Evolutionary conservation across 2,113 vertebrate species (phyloP), one percentile per base, ranked within the genome.

Genomic region (Macquaria ambigua): DNA sequence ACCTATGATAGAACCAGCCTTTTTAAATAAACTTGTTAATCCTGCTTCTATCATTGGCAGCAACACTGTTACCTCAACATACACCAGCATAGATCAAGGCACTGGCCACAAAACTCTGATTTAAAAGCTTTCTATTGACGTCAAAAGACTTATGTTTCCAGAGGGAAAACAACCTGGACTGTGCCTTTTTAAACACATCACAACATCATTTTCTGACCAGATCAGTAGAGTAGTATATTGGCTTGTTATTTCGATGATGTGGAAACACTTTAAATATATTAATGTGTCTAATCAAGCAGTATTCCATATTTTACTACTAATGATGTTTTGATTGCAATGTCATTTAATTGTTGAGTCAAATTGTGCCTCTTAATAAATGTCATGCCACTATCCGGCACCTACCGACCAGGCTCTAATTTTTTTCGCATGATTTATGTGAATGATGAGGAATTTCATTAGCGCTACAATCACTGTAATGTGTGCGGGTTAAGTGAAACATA

Each of bases 401-500:
- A 6, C 9, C 7, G 25, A 11, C 68, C 20, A 34, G 39, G 39
- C 16, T 21, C 28, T n/a, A 52, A 31, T 56, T 25, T 46, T 53
- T 52, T 39, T 46, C 1, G 5, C 21, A 21, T 77, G 41, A 58
- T 79, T 87, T 39, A 74, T 61, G 43, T 20, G 5, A 81, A 84
- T 58, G 6, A 83, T 50, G 34, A 81, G 14, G 8, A 41, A 37
- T 79, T 76, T 39, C 3, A 90, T 86, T 82, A 80, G 66, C 12
- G 15, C 25, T 23, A 62, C 61, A 74, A 84, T 87, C 52, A 75
- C 25, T 23, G 20, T 81, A 62, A 77, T 83, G 87, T 68, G 69
- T n/a, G 15, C 61, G 82, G 83, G 63, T 89, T 83, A 73, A 81
- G 41, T 83, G 59, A 59, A 86, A 79, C 52, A 39, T 80, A 82